phyloP scores from a whole-genome alignment of 2,888 invertebrate species.

The Eupithecia centaureata region DNA sequence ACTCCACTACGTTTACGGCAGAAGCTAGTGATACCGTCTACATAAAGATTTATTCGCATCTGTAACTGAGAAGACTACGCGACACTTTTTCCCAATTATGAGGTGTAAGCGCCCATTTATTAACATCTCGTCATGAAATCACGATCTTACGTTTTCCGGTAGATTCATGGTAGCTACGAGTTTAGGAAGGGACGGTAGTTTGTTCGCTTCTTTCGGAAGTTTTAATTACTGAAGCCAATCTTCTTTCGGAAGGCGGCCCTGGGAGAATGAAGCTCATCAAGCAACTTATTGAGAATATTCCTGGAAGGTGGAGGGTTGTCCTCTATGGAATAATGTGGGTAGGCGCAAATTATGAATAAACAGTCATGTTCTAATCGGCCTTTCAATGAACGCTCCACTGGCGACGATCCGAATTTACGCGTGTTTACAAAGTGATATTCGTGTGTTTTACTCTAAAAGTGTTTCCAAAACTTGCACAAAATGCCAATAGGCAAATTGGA shows the following conservation, averaged over 20 bases:
- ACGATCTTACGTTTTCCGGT: slow-evolving; percentile 55
- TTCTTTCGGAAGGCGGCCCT: slow-evolving; percentile 20
- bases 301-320: too few relatives aligned
- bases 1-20: slow-evolving; percentile 18
- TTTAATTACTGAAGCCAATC: slow-evolving; percentile 54
- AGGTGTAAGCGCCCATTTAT: slow-evolving; percentile 80
- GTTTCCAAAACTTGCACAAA: too few relatives aligned
- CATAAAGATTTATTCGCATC: slow-evolving; percentile 83
- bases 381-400: too few relatives aligned
- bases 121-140: slow-evolving; percentile 80
- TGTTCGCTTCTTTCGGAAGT: slow-evolving; percentile 45
- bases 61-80: slow-evolving; percentile 81
- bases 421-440: too few relatives aligned
- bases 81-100: slow-evolving; percentile 83
- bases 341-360: too few relatives aligned
- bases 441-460: too few relatives aligned
- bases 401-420: too few relatives aligned
- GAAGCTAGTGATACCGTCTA: slow-evolving; percentile 68
- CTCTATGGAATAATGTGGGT: too few relatives aligned
- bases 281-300: slow-evolving; percentile 10
- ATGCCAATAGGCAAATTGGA: too few relatives aligned
- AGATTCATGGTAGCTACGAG: slow-evolving; percentile 23
- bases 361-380: too few relatives aligned
- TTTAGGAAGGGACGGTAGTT: slow-evolving; percentile 33
- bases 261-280: slow-evolving; percentile 23